Base-by-base conservation (phyloP, 2,113 vertebrate genomes). In the Condylura cristata region DNA sequence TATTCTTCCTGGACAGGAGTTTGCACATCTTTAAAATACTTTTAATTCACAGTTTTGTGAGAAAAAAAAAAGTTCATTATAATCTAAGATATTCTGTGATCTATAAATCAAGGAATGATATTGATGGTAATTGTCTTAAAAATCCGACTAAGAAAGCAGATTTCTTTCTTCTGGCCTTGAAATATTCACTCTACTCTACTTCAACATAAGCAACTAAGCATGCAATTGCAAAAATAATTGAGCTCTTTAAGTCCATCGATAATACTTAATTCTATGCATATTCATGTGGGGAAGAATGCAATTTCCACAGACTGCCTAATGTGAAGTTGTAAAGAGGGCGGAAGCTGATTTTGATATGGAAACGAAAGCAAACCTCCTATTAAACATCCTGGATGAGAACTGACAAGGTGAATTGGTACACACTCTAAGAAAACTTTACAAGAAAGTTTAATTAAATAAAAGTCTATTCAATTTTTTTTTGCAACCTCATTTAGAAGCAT, bases 191-290 rank as follows among this genome's bases (percentile, higher is more conserved):
- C 83, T 87, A 51, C 26, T 94, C 79, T 94, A 66, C 66, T 93
- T 81, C 24, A 74, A 86, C 58, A 90, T 84, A 96, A 14, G 81
- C 94, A 96, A 75, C 86, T 93, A 95, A 96, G 88, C 91, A 93
- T 80, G 51, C 84, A 92, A 93, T 94, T 93, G 85, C 87, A 90
- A 96, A 95, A 41, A 93, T 86, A 95, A 96, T 65, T 87, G 88
- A 93, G 84, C 90, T 96, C 93, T 93, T 94, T 85, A 96, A 97
- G 86, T 96, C 89, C 89, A 97, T 94, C 6, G 39, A 96, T 97
- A 94, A 97, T 90, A 94, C 92, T 96, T 96, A 93, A 93, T 94
- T 86, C 87, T 76, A 94, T 93, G 95, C 96, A 97, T 97, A 96
- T 96, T 94, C 95, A 96, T 96, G 90, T 39, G 51, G 70, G 83